Conservation (phyloP, 2,888 invertebrate species). For the Pediacus dermestoides region DNA sequence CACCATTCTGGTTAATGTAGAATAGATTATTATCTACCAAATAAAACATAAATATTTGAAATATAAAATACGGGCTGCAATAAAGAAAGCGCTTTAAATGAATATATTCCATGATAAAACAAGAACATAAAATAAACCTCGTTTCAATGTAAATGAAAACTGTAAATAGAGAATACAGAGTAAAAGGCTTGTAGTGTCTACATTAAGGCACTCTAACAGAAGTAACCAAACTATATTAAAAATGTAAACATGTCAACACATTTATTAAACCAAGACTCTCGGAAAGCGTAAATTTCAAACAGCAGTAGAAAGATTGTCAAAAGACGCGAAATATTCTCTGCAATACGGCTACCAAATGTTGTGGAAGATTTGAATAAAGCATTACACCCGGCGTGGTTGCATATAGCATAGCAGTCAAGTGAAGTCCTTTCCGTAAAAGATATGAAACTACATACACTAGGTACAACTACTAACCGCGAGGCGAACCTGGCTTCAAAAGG, state of each 20-base stretch:
- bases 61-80: no score
- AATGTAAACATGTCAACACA: conserved; percentile 1
- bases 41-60: no score
- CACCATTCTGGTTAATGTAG: no score
- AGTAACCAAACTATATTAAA: neutral
- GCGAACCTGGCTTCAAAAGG: conserved; percentile 1
- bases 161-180: no score
- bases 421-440: conserved; percentile 3
- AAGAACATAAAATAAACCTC: no score
- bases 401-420: neutral
- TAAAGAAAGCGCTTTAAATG: no score
- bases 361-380: conserved; percentile 2
- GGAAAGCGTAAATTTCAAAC: neutral
- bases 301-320: neutral
- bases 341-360: conserved; percentile 1
- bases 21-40: no score
- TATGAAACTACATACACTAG: no score
- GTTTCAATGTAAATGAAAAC: no score
- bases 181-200: no score
- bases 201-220: no score
- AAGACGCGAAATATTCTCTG: neutral
- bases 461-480: conserved; percentile 1
- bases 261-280: neutral
- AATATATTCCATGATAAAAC: no score
- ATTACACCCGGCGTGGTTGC: conserved; percentile 3